These are phyloP conservation scores for Deroplatys truncata DNA, from an alignment of 2,888 invertebrate species.

Conservation along the genomic window DNA sequence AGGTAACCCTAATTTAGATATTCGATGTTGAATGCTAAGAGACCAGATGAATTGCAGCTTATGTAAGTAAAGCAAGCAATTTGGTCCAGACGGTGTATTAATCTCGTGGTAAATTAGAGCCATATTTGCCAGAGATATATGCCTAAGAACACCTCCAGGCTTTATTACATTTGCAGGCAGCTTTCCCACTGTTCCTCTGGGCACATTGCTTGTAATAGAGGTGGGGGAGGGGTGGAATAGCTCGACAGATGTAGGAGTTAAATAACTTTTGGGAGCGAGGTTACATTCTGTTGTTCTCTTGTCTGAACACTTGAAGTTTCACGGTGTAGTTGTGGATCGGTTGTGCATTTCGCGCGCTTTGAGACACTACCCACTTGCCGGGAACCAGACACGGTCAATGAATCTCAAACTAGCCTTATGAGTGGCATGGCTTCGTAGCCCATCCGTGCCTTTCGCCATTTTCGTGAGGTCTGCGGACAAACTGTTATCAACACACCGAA, in stretches of 20 bases:
- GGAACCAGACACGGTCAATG: background rate
- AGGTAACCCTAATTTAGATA: too few species aligned
- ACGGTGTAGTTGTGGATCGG: background rate
- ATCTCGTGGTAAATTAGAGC: too few species aligned
- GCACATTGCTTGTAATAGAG: background rate
- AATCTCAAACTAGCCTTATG: background rate
- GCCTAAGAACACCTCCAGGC: too few species aligned
- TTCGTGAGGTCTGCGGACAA: too few species aligned
- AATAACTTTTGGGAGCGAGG: background rate
- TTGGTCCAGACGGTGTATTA: too few species aligned
- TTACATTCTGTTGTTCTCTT: background rate
- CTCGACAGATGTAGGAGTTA: background rate
- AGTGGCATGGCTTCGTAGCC: background rate
- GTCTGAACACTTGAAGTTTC: background rate
- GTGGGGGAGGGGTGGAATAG: background rate
- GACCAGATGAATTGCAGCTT: too few species aligned
- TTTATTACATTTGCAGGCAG: background rate
- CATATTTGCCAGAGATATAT: too few species aligned
- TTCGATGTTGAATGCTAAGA: too few species aligned
- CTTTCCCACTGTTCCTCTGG: background rate
- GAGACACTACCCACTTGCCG: background rate
- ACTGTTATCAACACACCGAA: too few species aligned
- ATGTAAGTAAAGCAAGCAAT: too few species aligned
- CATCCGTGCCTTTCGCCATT: too few species aligned
- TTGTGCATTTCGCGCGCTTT: background rate